Evolutionary conservation across 2,797 vertebrate species (phyloP).

Genomic region (Eutrigla gurnardus): DNA sequence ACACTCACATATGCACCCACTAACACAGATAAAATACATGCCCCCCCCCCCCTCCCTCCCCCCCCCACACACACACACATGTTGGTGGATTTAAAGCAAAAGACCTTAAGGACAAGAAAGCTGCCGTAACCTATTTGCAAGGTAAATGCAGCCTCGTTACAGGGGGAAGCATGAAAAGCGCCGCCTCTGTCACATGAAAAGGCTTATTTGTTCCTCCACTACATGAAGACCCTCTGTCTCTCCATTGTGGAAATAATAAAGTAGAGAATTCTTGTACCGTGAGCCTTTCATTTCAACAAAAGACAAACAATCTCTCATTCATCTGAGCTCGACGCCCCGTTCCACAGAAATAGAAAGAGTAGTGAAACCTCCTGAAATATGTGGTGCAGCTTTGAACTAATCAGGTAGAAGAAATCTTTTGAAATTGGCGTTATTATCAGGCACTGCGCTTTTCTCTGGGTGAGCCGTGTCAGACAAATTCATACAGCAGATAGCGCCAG

Average conservation of each 20-base stretch:
- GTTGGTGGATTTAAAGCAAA: constrained; percentile 33
- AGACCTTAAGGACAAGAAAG: constrained; percentile 44
- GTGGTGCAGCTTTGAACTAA: constrained; percentile 73
- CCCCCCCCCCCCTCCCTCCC: constrained; percentile 3
- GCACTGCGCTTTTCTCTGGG: constrained; percentile 48
- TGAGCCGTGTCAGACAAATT: constrained; percentile 45
- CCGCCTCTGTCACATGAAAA: constrained; percentile 53
- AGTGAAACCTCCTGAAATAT: constrained; percentile 61
- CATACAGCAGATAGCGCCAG: constrained; percentile 25
- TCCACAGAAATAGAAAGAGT: constrained; percentile 8
- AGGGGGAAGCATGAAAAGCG: constrained; percentile 58
- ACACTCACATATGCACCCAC: constrained; percentile 8
- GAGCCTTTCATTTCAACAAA: constrained; percentile 77
- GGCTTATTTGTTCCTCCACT: constrained; percentile 56
- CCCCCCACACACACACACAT: constrained; percentile 4
- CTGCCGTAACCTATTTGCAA: constrained; percentile 74
- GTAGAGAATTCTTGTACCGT: constrained; percentile 65
- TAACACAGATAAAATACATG: constrained; percentile 15
- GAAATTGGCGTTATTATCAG: constrained; percentile 70
- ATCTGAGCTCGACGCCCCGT: constrained; percentile 28
- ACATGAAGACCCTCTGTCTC: constrained; percentile 56
- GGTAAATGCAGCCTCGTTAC: constrained; percentile 78
- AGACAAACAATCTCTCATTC: constrained; percentile 73
- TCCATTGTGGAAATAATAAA: constrained; percentile 73
- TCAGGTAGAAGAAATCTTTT: constrained; percentile 71